Base-by-base conservation (phyloP, 2,797 vertebrate genomes). In the Protosalanx chinensis region DNA sequence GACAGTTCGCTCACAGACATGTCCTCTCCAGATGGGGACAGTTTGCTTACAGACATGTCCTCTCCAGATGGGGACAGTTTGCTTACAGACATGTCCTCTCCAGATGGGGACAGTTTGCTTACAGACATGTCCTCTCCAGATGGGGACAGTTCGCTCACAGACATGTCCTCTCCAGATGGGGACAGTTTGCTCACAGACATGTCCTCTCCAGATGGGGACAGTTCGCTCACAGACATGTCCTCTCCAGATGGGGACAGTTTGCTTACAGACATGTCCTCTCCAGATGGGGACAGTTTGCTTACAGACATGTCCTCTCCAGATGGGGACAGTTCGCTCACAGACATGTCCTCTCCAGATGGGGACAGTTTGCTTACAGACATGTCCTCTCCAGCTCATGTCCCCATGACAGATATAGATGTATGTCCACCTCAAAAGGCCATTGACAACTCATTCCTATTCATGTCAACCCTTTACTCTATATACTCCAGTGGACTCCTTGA, bases 131-230 rank as follows among this genome's bases (percentile, higher is more conserved):
- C n/a, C n/a, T n/a, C n/a, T n/a, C n/a, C n/a, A n/a, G n/a, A n/a
- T n/a, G n/a, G n/a, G n/a, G n/a, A n/a, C n/a, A n/a, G n/a, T n/a
- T n/a, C n/a, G n/a, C n/a, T 74, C 75, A 83, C 65, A 66, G 79
- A 85, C n/a, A n/a, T n/a, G 67, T 66, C 77, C 88, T 82, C 84
- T 89, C 88, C 89, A 90, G 86, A 86, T 91, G 88, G 90, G 88
- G 88, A 90, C 88, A 27, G 23, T 27, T 27, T 1, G 1, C 23
- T 74, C 75, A 83, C 65, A 66, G 79, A 85, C 23, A 27, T 27
- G 23, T 27, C 23, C 23, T 27, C 23, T 27, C 23, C 23, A 27
- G 23, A 27, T 27, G 23, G 23, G 23, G 23, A 27, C 23, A 27
- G 23, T 27, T 27, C 23, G 23, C 23, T 27, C 23, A 27, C 23